A percentile compares a stretch with the other conserved stretches of the same genome.
Evolutionary conservation across 1,140 invertebrate genomes (phyloP).

Genomic region (Euwallacea similis): DNA sequence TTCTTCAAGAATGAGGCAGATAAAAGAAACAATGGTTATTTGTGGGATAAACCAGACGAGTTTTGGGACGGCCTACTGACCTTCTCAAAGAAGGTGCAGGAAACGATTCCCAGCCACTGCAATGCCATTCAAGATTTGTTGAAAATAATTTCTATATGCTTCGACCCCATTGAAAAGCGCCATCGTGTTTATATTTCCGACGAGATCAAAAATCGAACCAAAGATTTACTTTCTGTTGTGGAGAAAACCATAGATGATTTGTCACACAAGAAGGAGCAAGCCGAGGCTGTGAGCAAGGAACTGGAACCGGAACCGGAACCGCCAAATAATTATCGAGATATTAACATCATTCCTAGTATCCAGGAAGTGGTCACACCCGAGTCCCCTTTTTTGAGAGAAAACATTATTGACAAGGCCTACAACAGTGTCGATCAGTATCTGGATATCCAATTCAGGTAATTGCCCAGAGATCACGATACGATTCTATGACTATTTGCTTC

Average conservation of each 20-base stretch:
- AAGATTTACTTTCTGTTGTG: conserved; percentile 49
- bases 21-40: conserved; percentile 22
- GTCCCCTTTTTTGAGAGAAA: conserved; percentile 62
- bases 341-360: conserved; percentile 55
- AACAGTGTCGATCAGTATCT: conserved; percentile 70
- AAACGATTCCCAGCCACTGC: conserved; percentile 51
- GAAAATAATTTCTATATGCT: conserved; percentile 49
- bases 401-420: conserved; percentile 65
- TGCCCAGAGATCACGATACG: neutral
- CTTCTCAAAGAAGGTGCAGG: conserved; percentile 51
- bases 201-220: conserved; percentile 47
- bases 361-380: conserved; percentile 48
- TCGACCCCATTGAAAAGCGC: conserved; percentile 50
- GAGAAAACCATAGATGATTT: conserved; percentile 45
- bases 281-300: neutral
- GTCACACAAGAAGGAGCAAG: conserved; percentile 38
- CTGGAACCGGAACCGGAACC: conserved; percentile 49
- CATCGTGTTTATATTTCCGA: conserved; percentile 50
- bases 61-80: conserved; percentile 35
- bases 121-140: conserved; percentile 52
- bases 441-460: conserved; percentile 72
- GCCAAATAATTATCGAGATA: conserved; percentile 54
- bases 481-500: neutral
- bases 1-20: conserved; percentile 27
- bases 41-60: conserved; percentile 38